Conservation (phyloP, 2,797 vertebrate species). For the Mallotus villosus region DNA sequence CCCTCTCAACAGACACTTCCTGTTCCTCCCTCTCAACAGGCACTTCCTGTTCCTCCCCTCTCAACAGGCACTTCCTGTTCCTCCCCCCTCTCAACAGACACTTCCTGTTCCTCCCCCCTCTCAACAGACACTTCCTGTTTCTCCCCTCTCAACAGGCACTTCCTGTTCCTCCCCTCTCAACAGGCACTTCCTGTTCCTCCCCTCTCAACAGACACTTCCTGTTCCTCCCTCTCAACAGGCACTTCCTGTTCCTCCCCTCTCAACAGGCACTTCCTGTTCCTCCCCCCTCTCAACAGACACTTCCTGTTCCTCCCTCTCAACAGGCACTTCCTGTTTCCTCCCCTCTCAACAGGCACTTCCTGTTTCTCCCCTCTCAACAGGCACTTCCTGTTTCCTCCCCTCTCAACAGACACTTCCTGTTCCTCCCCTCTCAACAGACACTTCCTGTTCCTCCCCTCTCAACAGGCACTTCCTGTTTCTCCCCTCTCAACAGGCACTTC, state of each 20-base stretch:
- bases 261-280: neutral
- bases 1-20: neutral
- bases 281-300: slow-evolving; percentile 73
- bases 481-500: slow-evolving; percentile 74
- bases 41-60: slow-evolving; percentile 89
- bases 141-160: slow-evolving; percentile 80
- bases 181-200: neutral
- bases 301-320: slow-evolving; percentile 90
- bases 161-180: neutral
- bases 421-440: neutral
- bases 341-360: neutral
- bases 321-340: neutral
- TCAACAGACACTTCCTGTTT: slow-evolving; percentile 84
- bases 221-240: slow-evolving; percentile 86
- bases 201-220: slow-evolving; percentile 80
- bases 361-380: slow-evolving; percentile 67
- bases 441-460: slow-evolving; percentile 15
- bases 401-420: slow-evolving; percentile 65
- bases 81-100: neutral
- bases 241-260: neutral
- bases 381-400: slow-evolving; percentile 87
- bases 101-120: too few relatives aligned
- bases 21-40: slow-evolving; percentile 67
- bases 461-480: slow-evolving; percentile 87
- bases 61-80: slow-evolving; percentile 22